Base-by-base conservation (phyloP, 2,888 invertebrate species). In the Operophtera brumata region DNA sequence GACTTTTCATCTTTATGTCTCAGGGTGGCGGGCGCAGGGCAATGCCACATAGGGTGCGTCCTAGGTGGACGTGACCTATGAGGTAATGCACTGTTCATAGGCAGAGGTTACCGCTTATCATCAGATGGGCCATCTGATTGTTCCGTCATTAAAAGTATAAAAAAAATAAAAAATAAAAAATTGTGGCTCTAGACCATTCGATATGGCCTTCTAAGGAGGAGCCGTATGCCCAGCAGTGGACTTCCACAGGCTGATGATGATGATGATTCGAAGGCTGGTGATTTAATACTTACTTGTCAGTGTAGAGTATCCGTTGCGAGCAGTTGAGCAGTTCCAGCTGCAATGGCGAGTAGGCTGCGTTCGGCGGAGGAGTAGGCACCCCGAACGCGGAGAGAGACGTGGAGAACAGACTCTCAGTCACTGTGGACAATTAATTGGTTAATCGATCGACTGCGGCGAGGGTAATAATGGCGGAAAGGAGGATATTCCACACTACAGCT, bases 371-470 rank as follows among this genome's bases (percentile, higher is more conserved):
- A 46, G 93, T 93, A 60, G 93, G 93, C 75, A 93, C 93, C 40
- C 94, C 94, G 81, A 92, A 92, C 48, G 92, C 90, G 64, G 92
- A 92, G 61, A 93, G 91, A 41, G 93, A 91, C 30, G 93, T 91
- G 41, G 94, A 93, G 84, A 93, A 93, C 68, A 94, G 80, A 65
- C 94, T 93, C 85, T 94, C 94, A 78, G 93, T 91, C 85, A 93
- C 92, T 92, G 86, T 59, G 57, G 63, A 75, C 74, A 74, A 70
- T 54, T 4, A 40, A 12, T 26, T 11, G 26, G 11, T 26, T 11
- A 26, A n/a, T n/a, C 13, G 36, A 30, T 30, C 7, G 30, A 20
- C 4, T 20, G 20, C 20, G 20, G 20, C 20, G 30, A 30, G 30
- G 30, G 30, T 30, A 20, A 20, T 4, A 20, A n/a, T n/a, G n/a